Conservation (phyloP, 2,888 invertebrate species). For the Unio delphinus region DNA sequence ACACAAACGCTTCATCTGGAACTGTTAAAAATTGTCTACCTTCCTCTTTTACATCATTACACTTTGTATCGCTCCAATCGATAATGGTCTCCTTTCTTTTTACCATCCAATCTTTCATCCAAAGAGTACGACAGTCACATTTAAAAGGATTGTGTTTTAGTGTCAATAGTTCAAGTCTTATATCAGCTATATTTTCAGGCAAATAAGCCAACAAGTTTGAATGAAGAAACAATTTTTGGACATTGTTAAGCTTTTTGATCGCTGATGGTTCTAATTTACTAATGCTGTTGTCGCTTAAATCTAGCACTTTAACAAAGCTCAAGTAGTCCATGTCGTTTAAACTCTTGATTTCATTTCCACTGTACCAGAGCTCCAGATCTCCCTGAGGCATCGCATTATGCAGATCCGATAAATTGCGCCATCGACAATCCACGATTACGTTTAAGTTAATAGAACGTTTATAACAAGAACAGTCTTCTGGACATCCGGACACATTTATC, state of each 20-base stretch:
- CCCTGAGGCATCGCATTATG: constrained; percentile 19
- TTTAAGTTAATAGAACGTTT: constrained; percentile 9
- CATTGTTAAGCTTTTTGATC: too few species aligned
- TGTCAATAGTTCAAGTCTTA: constrained; percentile 6
- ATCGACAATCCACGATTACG: constrained; percentile 22
- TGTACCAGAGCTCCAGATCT: constrained; percentile 19
- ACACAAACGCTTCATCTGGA: constrained; percentile 32
- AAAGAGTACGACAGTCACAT: constrained; percentile 44
- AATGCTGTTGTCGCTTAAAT: too few species aligned
- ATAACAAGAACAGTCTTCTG: constrained; percentile 18
- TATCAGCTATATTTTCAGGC: too few species aligned
- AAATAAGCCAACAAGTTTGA: too few species aligned
- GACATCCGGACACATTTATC: constrained; percentile 9
- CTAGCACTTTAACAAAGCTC: too few species aligned
- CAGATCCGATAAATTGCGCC: constrained; percentile 1
- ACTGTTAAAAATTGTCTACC: constrained; percentile 20
- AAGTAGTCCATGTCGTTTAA: too few species aligned
- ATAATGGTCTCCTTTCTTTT: constrained; percentile 7
- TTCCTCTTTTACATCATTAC: constrained; percentile 17
- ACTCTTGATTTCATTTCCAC: too few species aligned
- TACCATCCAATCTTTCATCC: constrained; percentile 46
- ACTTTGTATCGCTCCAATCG: constrained; percentile 10
- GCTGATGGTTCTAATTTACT: too few species aligned
- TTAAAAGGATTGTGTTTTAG: constrained; percentile 35
- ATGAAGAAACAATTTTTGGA: too few species aligned